A percentile compares a stretch with the other conserved stretches of the same genome.
Evolutionary conservation across 2,888 invertebrate genomes (phyloP).

Genomic region (Dastarcus helophoroides): DNA sequence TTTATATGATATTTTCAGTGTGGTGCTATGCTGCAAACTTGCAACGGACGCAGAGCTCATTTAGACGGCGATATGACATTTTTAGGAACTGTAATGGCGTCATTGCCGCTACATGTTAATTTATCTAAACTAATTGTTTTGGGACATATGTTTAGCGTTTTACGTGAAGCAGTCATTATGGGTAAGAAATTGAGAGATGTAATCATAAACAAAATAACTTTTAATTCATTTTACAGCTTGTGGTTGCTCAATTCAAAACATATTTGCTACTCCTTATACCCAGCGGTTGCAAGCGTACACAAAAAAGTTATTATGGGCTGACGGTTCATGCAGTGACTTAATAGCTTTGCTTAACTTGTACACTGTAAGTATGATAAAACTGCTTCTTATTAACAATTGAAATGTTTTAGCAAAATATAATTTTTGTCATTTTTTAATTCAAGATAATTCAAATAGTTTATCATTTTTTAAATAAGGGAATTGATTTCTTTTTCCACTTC

Average conservation of each 20-base stretch:
- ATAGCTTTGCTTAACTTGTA: constrained; percentile 73
- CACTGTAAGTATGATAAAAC: constrained; percentile 53
- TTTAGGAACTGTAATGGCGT: constrained; percentile 72
- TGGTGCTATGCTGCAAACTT: constrained; percentile 63
- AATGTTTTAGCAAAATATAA: constrained; percentile 3
- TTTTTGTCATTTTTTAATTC: no score
- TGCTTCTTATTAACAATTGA: background rate
- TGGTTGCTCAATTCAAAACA: constrained; percentile 66
- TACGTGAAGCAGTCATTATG: constrained; percentile 79
- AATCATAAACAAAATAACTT: constrained; percentile 1
- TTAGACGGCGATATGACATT: constrained; percentile 79
- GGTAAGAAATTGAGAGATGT: constrained; percentile 36
- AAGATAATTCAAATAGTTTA: no score
- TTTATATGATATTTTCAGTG: constrained; percentile 39
- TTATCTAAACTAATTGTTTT: constrained; percentile 74
- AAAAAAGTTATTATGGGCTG: constrained; percentile 70
- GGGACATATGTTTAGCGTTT: constrained; percentile 73
- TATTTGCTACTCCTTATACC: constrained; percentile 66
- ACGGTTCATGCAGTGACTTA: constrained; percentile 73
- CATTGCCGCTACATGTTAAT: constrained; percentile 71
- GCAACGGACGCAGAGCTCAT: constrained; percentile 29
- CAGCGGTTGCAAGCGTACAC: constrained; percentile 58
- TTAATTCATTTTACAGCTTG: constrained; percentile 48
- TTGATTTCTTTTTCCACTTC: no score
- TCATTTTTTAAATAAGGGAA: no score